Evolutionary conservation across 2,113 vertebrate species (phyloP).

Genomic region (Microtus oregoni): DNA sequence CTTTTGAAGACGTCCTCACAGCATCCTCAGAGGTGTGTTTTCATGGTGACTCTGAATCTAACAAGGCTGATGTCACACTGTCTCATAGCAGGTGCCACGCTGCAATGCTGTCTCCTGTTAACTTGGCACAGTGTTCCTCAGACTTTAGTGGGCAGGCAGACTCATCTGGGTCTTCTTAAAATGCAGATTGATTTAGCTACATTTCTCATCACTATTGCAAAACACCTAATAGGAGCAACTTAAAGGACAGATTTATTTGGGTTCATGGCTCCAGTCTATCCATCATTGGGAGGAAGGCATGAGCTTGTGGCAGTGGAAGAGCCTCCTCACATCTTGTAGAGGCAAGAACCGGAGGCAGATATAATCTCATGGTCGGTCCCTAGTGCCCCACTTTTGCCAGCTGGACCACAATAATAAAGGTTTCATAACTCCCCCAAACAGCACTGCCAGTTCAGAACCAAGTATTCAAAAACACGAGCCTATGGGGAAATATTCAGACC

Average conservation of each 20-base stretch:
- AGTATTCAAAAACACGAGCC: too few species aligned
- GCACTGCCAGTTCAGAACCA: neutral
- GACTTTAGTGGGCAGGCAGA: neutral
- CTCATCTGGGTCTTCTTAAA: neutral
- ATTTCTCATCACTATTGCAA: neutral
- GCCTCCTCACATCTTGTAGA: neutral
- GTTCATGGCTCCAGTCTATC: neutral
- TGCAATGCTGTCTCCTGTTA: neutral
- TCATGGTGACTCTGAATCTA: neutral
- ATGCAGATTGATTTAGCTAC: neutral
- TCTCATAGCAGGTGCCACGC: rapidly evolving
- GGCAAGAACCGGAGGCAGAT: neutral
- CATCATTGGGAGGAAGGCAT: neutral
- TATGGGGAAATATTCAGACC: neutral
- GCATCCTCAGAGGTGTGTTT: too few species aligned
- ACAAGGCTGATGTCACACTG: neutral
- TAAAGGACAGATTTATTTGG: neutral
- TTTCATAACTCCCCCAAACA: neutral
- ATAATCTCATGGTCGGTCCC: neutral
- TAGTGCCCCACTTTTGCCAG: too few species aligned
- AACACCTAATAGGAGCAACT: neutral
- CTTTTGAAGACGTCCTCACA: neutral
- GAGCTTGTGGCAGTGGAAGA: neutral
- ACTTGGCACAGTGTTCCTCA: neutral
- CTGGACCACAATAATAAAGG: neutral